Percentiles rank a stretch among this genome's conserved stretches.
Evolutionary conservation across 2,113 vertebrate species (phyloP).

Genomic region (Ameiurus melas): DNA sequence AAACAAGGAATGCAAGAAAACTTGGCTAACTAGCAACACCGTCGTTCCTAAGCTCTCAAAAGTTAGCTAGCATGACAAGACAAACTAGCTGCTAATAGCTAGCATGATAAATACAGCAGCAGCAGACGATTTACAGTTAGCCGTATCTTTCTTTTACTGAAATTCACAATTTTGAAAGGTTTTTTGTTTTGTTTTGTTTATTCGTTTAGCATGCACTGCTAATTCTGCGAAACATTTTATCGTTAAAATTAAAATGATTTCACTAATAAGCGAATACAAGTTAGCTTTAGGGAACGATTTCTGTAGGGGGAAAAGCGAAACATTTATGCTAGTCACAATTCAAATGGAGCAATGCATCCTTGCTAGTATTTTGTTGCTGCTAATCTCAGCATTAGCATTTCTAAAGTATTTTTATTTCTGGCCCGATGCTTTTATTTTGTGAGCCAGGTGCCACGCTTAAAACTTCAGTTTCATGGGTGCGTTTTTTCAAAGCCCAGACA

Average conservation of each 20-base stretch:
- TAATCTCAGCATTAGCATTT: conserved; percentile 4
- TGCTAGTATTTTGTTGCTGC: not conserved
- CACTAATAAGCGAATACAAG: not conserved
- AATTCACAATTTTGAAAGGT: not conserved
- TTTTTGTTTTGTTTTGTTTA: too few relatives aligned
- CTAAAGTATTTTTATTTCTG: not conserved
- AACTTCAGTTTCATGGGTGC: not conserved
- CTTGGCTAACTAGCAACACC: not conserved
- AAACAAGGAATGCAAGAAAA: not conserved
- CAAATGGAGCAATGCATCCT: not conserved
- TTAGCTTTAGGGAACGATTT: not conserved
- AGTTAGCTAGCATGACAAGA: not conserved
- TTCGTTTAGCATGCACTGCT: not conserved
- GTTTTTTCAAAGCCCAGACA: not conserved
- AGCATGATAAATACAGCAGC: not conserved
- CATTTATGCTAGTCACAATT: not conserved
- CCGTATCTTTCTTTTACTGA: too few relatives aligned
- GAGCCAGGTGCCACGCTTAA: not conserved
- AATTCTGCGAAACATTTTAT: not conserved
- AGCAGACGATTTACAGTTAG: not conserved
- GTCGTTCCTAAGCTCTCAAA: not conserved
- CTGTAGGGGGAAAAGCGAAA: not conserved
- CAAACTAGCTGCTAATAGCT: not conserved
- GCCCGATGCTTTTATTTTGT: not conserved
- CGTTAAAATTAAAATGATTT: not conserved